Conservation (phyloP, 2,113 vertebrate genomes). For the Recurvirostra avosetta region DNA sequence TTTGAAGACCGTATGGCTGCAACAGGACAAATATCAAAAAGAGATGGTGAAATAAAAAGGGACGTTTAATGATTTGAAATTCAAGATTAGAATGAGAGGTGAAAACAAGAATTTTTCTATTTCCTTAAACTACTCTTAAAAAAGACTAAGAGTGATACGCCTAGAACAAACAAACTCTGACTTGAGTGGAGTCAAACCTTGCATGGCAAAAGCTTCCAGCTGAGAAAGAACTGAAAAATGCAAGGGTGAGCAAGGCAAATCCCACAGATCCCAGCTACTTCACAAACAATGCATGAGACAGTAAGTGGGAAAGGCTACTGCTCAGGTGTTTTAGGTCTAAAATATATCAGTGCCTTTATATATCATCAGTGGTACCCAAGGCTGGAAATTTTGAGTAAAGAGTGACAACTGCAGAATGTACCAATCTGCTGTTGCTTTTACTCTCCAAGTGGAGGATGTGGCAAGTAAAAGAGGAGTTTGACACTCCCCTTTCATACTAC, state of each 20-base stretch:
- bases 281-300: not conserved
- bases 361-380: not conserved
- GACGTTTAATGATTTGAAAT: not conserved
- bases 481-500: not conserved
- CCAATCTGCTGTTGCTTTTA: not conserved
- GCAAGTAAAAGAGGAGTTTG: not conserved
- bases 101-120: not conserved
- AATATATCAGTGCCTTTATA: not conserved
- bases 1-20: not conserved
- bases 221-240: not conserved
- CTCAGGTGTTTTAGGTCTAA: not conserved
- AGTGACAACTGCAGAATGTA: not conserved
- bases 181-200: not conserved
- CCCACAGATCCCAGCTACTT: rapidly evolving
- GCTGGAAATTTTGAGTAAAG: not conserved
- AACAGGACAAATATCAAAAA: not conserved
- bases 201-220: not conserved
- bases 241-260: not conserved
- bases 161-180: not conserved
- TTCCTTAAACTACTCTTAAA: not conserved
- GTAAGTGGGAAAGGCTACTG: not conserved
- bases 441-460: not conserved
- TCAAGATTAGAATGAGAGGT: not conserved
- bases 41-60: not conserved
- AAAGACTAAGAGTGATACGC: not conserved